A percentile compares a stretch with the other conserved stretches of the same genome.
phyloP scores from a whole-genome alignment of 2,797 vertebrate genomes.

The Antennarius maculatus region DNA sequence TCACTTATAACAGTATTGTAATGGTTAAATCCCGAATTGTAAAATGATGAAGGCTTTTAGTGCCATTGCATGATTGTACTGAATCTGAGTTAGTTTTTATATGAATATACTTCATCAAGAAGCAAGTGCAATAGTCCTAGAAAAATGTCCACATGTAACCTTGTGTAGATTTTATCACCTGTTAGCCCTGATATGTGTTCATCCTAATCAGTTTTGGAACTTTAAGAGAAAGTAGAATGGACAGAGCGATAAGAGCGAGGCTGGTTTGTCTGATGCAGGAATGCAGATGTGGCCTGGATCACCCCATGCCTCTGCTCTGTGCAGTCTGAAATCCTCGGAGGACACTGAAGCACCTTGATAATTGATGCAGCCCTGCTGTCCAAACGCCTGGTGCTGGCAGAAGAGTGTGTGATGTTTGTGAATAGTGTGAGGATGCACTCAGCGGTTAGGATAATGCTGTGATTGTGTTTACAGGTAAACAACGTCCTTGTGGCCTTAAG shows the following conservation, averaged over 20 bases:
- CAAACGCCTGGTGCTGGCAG: constrained; percentile 19
- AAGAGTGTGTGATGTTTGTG: neutral
- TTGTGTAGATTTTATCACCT: constrained; percentile 36
- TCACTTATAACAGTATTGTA: constrained; percentile 30
- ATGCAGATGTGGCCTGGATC: constrained; percentile 30
- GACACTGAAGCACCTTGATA: constrained; percentile 64
- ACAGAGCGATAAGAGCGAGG: constrained; percentile 18
- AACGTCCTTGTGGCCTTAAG: constrained; percentile 4
- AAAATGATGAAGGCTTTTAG: constrained; percentile 37
- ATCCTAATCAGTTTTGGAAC: constrained; percentile 30
- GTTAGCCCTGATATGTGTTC: constrained; percentile 33
- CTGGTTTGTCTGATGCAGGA: constrained; percentile 11
- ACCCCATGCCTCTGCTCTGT: constrained; percentile 22
- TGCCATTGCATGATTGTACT: constrained; percentile 35
- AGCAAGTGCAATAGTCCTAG: constrained; percentile 63
- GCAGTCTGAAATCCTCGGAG: constrained; percentile 4
- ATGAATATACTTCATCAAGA: constrained; percentile 19
- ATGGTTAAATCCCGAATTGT: constrained; percentile 68
- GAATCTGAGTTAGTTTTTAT: constrained; percentile 37
- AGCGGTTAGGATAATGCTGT: constrained; percentile 17
- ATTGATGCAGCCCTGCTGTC: neutral
- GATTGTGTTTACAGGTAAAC: constrained; percentile 14
- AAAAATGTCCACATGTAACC: constrained; percentile 39
- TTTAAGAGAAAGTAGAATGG: constrained; percentile 25
- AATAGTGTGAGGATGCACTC: neutral